Evolutionary conservation across 2,797 vertebrate genomes (phyloP).

Genomic region (Paramormyrops hopkinsi): DNA sequence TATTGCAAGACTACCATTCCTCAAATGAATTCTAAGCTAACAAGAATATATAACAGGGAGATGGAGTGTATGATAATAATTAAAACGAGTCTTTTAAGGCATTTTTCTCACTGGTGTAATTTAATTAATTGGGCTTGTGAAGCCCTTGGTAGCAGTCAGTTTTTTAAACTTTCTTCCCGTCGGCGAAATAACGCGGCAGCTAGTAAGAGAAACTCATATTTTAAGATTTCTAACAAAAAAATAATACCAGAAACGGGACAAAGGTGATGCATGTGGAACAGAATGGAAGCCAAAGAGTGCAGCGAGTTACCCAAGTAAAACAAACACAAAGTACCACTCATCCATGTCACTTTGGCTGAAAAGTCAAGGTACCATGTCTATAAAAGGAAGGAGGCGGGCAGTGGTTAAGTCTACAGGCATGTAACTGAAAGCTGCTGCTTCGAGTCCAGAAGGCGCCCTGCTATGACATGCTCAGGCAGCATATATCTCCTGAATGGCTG

Average conservation of each 20-base stretch:
- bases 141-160: neutral
- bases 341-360: conserved; percentile 1
- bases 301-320: neutral
- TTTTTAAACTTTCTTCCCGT: neutral
- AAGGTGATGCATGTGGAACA: neutral
- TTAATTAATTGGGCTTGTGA: neutral
- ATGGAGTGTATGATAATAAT: neutral
- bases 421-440: neutral
- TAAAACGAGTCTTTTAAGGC: neutral
- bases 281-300: neutral
- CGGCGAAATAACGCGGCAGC: neutral
- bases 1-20: neutral
- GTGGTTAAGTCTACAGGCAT: neutral
- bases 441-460: neutral
- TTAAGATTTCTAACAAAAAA: neutral
- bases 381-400: neutral
- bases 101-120: neutral
- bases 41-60: neutral
- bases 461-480: neutral
- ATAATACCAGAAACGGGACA: neutral
- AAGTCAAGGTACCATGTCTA: neutral
- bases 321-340: neutral
- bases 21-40: neutral
- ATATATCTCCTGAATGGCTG: neutral
- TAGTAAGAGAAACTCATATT: neutral